Percentiles rank a stretch among this genome's conserved stretches.
Evolutionary conservation across 1,140 invertebrate genomes (phyloP).

Genomic region (Trichomalopsis sarcophagae): DNA sequence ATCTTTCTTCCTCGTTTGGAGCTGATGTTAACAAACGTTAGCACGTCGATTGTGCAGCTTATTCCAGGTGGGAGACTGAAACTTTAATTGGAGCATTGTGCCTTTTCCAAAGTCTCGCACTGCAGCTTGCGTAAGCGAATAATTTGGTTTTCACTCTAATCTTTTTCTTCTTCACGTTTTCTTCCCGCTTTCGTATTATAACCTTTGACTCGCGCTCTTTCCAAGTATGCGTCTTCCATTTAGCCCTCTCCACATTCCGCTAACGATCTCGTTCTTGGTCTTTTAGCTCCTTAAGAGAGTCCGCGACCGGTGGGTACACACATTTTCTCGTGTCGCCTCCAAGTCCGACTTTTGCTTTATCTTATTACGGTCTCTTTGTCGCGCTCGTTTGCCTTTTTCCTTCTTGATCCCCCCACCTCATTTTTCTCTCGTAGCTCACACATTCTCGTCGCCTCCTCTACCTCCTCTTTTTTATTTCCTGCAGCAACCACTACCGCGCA

Average conservation of each 20-base stretch:
- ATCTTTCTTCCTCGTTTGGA: slow-evolving; percentile 7
- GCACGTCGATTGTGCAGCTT: not conserved
- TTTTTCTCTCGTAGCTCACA: not conserved
- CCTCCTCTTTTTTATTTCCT: not conserved
- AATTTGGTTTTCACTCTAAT: slow-evolving; percentile 49
- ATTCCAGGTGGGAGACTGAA: not conserved
- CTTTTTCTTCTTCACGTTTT: slow-evolving; percentile 12
- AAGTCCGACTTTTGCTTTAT: slow-evolving; percentile 38
- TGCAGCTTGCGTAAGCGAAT: slow-evolving; percentile 54
- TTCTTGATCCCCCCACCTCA: not conserved
- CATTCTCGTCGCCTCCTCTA: not conserved
- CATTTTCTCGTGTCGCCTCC: not conserved
- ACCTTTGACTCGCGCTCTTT: not conserved
- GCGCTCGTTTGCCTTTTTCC: slow-evolving; percentile 24
- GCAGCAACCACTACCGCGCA: not conserved
- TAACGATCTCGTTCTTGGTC: not conserved
- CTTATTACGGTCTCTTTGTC: slow-evolving; percentile 39
- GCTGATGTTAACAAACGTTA: not conserved
- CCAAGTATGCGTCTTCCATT: not conserved
- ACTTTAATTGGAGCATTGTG: not conserved
- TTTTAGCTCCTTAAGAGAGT: slow-evolving; percentile 29
- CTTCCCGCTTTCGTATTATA: slow-evolving; percentile 10
- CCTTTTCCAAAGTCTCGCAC: slow-evolving; percentile 39
- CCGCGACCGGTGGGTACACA: not conserved
- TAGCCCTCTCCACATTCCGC: not conserved